phyloP scores from a whole-genome alignment of 53 echinoderm and acorn worm genomes.

The Crossaster papposus region DNA sequence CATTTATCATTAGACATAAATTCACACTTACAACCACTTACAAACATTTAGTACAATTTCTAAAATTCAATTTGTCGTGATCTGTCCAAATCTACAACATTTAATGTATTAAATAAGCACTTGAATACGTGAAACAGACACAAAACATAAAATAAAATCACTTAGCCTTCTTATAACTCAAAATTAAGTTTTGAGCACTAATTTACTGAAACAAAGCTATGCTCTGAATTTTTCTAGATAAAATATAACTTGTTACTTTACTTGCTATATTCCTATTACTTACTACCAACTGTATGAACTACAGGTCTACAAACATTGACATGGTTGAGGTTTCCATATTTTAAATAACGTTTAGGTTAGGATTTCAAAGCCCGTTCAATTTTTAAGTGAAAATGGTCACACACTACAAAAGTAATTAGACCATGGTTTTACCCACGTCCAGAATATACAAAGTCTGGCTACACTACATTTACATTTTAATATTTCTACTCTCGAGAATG shows the following conservation, averaged over 20 bases:
- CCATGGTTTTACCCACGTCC: background rate
- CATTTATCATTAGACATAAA: too few relatives aligned
- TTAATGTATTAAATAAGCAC: background rate
- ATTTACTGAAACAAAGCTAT: constrained; percentile 10
- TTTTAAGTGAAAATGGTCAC: background rate
- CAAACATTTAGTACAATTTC: too few relatives aligned
- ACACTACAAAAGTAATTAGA: background rate
- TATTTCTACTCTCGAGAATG: background rate
- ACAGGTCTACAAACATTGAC: constrained; percentile 10
- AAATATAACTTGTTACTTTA: constrained; percentile 11
- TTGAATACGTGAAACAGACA: background rate
- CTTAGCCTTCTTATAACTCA: background rate
- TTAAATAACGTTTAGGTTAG: background rate
- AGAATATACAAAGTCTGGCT: background rate
- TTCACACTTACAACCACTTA: too few relatives aligned
- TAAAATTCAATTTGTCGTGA: too few relatives aligned
- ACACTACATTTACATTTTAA: constrained; percentile 1
- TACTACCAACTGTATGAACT: constrained; percentile 7
- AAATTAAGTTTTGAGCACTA: background rate
- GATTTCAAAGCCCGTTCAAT: background rate
- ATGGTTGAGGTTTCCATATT: background rate
- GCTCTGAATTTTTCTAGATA: constrained; percentile 40
- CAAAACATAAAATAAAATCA: constrained; percentile 10
- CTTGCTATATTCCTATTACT: constrained; percentile 9
- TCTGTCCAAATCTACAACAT: too few relatives aligned